Conservation (phyloP, 2,113 vertebrate species). For the Lasiurus borealis region DNA sequence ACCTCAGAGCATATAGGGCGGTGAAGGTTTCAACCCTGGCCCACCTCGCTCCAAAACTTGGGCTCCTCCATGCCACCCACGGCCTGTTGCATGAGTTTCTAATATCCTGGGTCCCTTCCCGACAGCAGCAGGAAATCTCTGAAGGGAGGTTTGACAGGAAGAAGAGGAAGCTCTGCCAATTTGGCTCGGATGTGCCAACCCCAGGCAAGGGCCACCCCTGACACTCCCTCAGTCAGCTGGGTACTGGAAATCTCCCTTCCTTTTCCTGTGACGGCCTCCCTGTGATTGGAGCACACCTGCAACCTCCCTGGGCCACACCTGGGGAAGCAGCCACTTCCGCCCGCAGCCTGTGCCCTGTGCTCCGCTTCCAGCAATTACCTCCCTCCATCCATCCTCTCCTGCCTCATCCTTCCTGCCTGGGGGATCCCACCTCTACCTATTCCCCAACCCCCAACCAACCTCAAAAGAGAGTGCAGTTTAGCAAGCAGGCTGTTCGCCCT, state of each 20-base stretch:
- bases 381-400: neutral
- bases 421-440: neutral
- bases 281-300: slow-evolving; percentile 56
- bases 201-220: slow-evolving; percentile 24
- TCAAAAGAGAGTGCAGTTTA: neutral
- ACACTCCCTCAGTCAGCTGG: slow-evolving; percentile 67
- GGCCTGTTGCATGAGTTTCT: neutral
- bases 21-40: neutral
- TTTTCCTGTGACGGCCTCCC: slow-evolving; percentile 22
- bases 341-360: neutral
- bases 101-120: neutral
- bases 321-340: slow-evolving; percentile 59
- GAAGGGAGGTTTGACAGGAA: slow-evolving; percentile 64
- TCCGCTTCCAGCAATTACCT: neutral
- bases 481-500: neutral
- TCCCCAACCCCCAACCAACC: neutral
- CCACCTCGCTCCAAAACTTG: neutral
- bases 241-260: slow-evolving; percentile 68
- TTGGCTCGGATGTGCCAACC: slow-evolving; percentile 57
- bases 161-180: slow-evolving; percentile 56
- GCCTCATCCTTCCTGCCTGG: neutral
- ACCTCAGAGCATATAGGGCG: neutral
- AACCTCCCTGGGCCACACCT: slow-evolving; percentile 59
- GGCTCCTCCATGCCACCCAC: neutral
- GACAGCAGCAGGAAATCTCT: slow-evolving; percentile 47